Evolutionary conservation across 1,140 invertebrate species (phyloP).

Genomic region (Drosophila fuyamai): DNA sequence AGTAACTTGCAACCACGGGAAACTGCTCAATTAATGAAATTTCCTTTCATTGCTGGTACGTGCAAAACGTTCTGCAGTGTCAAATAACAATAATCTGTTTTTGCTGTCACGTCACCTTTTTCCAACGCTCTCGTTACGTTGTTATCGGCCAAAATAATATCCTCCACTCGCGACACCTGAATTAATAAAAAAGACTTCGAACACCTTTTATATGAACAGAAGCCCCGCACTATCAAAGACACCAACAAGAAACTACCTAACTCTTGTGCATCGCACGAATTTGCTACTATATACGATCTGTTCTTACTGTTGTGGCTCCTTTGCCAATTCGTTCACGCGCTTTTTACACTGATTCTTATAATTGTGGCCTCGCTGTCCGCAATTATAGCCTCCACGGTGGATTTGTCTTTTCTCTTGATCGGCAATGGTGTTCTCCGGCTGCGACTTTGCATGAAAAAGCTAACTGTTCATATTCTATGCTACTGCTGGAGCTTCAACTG

Average conservation of each 20-base stretch:
- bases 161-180: too few species aligned
- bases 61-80: background rate
- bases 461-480: background rate
- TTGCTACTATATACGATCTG: too few species aligned
- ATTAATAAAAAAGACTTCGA: background rate
- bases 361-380: background rate
- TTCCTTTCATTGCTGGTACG: background rate
- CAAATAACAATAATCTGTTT: background rate
- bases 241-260: too few species aligned
- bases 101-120: background rate
- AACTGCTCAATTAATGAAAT: background rate
- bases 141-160: too few species aligned
- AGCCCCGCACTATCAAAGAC: too few species aligned
- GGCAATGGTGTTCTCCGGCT: too few species aligned
- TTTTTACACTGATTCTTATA: background rate
- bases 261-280: too few species aligned
- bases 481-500: background rate
- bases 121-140: slow-evolving; percentile 1
- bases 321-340: background rate
- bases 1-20: too few species aligned
- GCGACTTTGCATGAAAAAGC: background rate
- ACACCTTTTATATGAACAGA: background rate
- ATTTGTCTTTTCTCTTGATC: background rate
- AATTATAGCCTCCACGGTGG: background rate
- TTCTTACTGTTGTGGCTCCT: too few species aligned